A percentile compares a stretch with the other conserved stretches of the same genome.
These are phyloP conservation scores for Spinus pinus DNA, from an alignment of 2,797 vertebrate genomes.

Conservation along the genomic window DNA sequence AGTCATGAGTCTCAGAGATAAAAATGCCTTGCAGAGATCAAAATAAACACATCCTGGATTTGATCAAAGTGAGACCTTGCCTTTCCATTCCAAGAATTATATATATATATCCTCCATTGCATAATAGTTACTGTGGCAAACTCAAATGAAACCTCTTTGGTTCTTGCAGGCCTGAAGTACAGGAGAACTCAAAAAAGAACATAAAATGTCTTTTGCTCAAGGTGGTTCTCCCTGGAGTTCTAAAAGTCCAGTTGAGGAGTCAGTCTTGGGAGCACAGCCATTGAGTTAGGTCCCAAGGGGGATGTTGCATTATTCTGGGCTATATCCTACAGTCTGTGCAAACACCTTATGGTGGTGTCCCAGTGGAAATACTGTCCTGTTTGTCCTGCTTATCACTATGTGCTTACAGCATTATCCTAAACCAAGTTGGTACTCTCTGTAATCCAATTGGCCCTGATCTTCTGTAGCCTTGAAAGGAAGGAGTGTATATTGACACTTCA, in stretches of 20 bases:
- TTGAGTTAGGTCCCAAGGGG: not conserved
- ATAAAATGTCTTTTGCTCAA: not conserved
- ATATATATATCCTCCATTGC: not conserved
- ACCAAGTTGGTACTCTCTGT: not conserved
- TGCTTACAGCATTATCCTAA: conserved; percentile 17
- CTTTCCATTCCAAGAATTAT: not conserved
- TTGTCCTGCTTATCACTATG: conserved; percentile 8
- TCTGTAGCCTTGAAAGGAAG: not conserved
- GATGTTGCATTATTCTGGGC: not conserved
- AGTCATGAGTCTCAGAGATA: not conserved
- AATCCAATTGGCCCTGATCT: conserved; percentile 13
- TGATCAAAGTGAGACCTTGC: not conserved
- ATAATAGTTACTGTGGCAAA: not conserved
- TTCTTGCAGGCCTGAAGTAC: not conserved
- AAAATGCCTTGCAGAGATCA: not conserved
- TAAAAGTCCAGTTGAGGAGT: not conserved
- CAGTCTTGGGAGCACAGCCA: not conserved
- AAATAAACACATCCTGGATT: not conserved
- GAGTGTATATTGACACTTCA: conserved; percentile 12
- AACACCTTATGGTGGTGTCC: not conserved
- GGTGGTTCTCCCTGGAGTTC: not conserved
- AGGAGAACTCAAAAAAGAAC: not conserved
- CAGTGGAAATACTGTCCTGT: not conserved
- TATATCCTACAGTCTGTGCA: not conserved
- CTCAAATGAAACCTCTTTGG: not conserved